Conservation (phyloP, 2,888 invertebrate species). For the Spatulosminthurus flaviceps region DNA sequence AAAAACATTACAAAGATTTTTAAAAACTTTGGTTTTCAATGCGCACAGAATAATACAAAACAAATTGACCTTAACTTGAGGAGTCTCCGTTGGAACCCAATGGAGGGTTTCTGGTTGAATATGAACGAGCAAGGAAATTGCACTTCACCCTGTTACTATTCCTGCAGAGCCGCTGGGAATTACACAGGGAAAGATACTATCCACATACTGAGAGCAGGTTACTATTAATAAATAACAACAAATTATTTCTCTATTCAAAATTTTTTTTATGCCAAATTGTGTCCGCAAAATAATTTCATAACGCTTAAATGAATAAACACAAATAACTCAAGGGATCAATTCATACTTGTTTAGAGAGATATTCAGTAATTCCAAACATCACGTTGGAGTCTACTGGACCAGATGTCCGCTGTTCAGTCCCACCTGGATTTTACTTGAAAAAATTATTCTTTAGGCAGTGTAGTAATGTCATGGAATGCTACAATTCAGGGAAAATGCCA, state of each 20-base stretch:
- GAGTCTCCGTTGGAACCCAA: neutral
- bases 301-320: too few relatives aligned
- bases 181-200: neutral
- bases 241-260: too few relatives aligned
- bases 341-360: too few relatives aligned
- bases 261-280: too few relatives aligned
- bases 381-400: too few relatives aligned
- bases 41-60: neutral
- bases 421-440: neutral
- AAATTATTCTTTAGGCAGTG: neutral
- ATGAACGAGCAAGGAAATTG: neutral
- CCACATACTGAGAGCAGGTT: neutral
- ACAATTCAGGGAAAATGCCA: neutral
- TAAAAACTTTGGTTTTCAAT: too few relatives aligned
- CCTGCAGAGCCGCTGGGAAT: neutral
- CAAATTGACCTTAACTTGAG: neutral
- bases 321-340: too few relatives aligned
- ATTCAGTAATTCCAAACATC: too few relatives aligned
- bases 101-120: slow-evolving; percentile 16
- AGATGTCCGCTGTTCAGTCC: neutral
- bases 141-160: neutral
- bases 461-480: slow-evolving; percentile 22
- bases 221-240: too few relatives aligned
- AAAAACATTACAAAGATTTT: too few relatives aligned
- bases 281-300: too few relatives aligned